These are phyloP conservation scores for Chelmon rostratus DNA, from an alignment of 2,797 vertebrate genomes.

Conservation along the genomic window DNA sequence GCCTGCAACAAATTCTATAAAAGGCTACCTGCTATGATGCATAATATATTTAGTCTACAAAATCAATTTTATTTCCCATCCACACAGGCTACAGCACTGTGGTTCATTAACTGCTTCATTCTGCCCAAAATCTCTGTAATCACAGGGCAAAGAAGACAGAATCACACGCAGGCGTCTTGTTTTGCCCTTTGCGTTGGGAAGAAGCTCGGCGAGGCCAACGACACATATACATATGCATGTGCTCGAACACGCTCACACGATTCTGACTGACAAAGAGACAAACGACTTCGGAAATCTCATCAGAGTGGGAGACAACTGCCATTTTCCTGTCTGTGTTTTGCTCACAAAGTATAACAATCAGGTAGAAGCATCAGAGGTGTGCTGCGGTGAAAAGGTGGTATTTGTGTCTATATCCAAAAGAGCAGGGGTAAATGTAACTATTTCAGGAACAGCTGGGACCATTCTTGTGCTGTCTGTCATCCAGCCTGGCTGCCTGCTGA, in stretches of 20 bases:
- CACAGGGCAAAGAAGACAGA: conserved; percentile 26
- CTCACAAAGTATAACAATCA: conserved; percentile 51
- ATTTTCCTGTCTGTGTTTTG: conserved; percentile 43
- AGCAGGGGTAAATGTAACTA: conserved; percentile 69
- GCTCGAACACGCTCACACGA: conserved; percentile 11
- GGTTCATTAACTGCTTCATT: conserved; percentile 68
- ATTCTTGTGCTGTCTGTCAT: conserved; percentile 69
- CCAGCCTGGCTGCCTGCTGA: conserved; percentile 62
- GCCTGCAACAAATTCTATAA: conserved; percentile 55
- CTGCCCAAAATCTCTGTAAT: conserved; percentile 48
- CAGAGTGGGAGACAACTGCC: conserved; percentile 28
- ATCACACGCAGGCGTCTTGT: conserved; percentile 44
- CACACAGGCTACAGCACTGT: conserved; percentile 17
- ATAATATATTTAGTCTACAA: conserved; percentile 61
- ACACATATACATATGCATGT: conserved; percentile 50
- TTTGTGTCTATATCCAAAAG: conserved; percentile 52
- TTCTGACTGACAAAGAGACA: conserved; percentile 38
- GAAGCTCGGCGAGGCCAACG: conserved; percentile 42
- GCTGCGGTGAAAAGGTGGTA: conserved; percentile 20
- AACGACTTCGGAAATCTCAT: conserved; percentile 45
- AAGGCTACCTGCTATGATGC: conserved; percentile 50
- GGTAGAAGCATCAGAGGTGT: conserved; percentile 37
- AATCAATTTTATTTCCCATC: conserved; percentile 64
- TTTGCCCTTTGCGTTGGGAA: conserved; percentile 54
- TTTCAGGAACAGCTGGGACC: conserved; percentile 73